Evolutionary conservation across 1,140 invertebrate genomes (phyloP), one percentile per base, ranked within the genome.

Genomic region (Caerostris extrusa): DNA sequence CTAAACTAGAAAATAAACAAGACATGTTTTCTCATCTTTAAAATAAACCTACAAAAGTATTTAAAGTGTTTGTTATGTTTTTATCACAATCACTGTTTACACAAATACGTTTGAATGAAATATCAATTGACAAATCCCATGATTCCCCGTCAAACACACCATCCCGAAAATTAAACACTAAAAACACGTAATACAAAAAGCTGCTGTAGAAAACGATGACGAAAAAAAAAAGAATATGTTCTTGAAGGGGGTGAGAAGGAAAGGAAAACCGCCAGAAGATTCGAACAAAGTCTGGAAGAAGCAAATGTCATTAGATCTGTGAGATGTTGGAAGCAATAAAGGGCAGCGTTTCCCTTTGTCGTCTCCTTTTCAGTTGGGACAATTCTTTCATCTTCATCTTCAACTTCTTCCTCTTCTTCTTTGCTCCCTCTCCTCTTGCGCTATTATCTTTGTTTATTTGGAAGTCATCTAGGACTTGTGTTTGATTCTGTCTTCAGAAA

Each of bases 231-330:
- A 34, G 34, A 34, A 34, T 34, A 34, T 34, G 34, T 34, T 34
- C 34, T n/a, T n/a, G 34, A 71, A 71, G 34, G 34, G 34, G 34
- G 34, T 0, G 61, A 64, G 61, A 17, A 34, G 34, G 34, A 34
- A 34, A 34, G 61, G 19, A n/a, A 71, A 71, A 71, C 69, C 69
- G 69, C 69, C 69, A 71, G 19, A 55, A 60, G 85, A 58, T 58
- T 60, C 12, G 69, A 77, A 81, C 17, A 55, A 50, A 19, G 56
- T 67, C 55, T 14, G 14, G 61, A 77, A 90, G 89, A 90, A 90
- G 34, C 61, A 90, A 90, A 90, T 81, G 89, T 90, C 69, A 81
- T 90, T 90, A 90, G 89, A 81, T 90, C 58, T 81, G 89, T 58
- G 89, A 90, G 71, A 89, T 56, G 87, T 56, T 19, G 17, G 19